Evolutionary conservation across 2,888 invertebrate genomes (phyloP).

Genomic region (Cheilosia impressa): DNA sequence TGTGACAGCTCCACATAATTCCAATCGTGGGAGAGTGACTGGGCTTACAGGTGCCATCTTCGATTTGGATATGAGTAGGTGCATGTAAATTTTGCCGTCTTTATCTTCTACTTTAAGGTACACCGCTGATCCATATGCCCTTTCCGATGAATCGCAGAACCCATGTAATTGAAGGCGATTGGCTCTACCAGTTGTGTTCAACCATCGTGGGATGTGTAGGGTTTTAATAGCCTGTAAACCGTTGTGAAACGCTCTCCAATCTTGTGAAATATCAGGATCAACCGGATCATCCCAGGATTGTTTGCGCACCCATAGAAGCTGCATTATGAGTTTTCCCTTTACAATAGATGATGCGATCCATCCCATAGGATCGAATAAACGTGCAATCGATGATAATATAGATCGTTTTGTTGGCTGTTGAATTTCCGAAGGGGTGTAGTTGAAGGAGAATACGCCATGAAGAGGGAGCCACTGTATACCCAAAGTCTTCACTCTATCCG

Average conservation of each 20-base stretch:
- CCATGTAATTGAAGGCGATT: conserved; percentile 18
- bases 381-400: conserved; percentile 30
- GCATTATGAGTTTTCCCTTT: conserved; percentile 4
- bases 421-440: conserved; percentile 10
- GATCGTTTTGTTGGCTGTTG: conserved; percentile 20
- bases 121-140: background rate
- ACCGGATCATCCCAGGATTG: conserved; percentile 27
- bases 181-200: background rate
- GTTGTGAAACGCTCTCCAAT: background rate
- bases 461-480: conserved; percentile 47
- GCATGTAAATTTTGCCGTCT: too few species aligned
- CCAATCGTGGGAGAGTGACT: background rate
- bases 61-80: too few species aligned
- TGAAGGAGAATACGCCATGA: conserved; percentile 30
- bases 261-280: conserved; percentile 1
- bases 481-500: conserved; percentile 25
- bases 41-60: too few species aligned
- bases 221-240: background rate
- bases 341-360: conserved; percentile 25
- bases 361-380: conserved; percentile 31
- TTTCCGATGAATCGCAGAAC: conserved; percentile 20
- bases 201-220: conserved; percentile 8
- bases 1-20: background rate
- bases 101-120: too few species aligned
- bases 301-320: background rate